Evolutionary conservation across 1,140 invertebrate species (phyloP).

Genomic region (Leguminivora glycinivorella): DNA sequence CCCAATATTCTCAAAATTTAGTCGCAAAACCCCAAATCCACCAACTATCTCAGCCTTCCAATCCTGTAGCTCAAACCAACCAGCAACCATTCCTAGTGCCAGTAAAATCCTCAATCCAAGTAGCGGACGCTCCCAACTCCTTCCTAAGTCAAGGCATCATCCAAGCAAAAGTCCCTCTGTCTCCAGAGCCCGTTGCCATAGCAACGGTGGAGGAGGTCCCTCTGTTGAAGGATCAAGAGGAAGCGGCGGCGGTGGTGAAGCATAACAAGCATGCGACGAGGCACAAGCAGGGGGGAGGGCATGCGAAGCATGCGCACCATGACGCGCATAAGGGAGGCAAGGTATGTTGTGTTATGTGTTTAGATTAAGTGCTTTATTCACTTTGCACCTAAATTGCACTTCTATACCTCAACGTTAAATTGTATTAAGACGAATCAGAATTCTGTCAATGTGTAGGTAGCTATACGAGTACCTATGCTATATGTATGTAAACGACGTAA

Average conservation of each 20-base stretch:
- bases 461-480: too few species aligned
- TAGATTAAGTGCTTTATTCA: background rate
- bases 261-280: conserved; percentile 44
- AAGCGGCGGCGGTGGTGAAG: conserved; percentile 51
- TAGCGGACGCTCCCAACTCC: conserved; percentile 1
- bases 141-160: background rate
- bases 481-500: too few species aligned
- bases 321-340: conserved; percentile 36
- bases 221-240: conserved; percentile 35
- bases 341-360: conserved; percentile 41
- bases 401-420: too few species aligned
- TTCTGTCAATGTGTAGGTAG: too few species aligned
- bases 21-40: background rate
- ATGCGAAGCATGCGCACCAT: conserved; percentile 42
- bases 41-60: background rate
- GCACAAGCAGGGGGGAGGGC: conserved; percentile 49
- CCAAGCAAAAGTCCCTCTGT: background rate
- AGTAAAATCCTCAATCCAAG: conserved; percentile 8
- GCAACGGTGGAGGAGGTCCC: conserved; percentile 31
- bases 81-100: background rate
- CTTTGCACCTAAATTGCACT: background rate
- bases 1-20: background rate
- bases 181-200: background rate
- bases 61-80: background rate
- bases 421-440: too few species aligned